Evolutionary conservation across 2,797 vertebrate genomes (phyloP).

Genomic region (Carduelis carduelis): DNA sequence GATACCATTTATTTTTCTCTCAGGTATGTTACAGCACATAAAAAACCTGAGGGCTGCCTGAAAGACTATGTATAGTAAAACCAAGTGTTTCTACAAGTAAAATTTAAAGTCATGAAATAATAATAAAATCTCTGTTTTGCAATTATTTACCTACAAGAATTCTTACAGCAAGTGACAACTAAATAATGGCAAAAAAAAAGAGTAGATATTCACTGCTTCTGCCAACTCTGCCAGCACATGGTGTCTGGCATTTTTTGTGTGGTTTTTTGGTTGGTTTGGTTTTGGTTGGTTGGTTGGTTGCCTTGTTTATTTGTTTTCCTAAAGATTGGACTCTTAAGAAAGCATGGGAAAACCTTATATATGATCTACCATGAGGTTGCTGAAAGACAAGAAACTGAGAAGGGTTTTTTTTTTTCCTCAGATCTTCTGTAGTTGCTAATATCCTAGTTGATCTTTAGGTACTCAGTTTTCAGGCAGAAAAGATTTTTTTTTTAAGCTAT

Average conservation of each 20-base stretch:
- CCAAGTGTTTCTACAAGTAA: neutral
- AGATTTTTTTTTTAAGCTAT: neutral
- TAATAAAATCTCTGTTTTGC: neutral
- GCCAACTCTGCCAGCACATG: neutral
- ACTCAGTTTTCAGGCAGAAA: neutral
- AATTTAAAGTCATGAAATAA: neutral
- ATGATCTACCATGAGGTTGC: neutral
- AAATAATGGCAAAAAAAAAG: neutral
- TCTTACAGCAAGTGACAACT: neutral
- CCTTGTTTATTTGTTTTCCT: no score
- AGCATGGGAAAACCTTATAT: neutral
- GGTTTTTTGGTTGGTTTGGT: neutral
- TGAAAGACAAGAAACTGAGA: neutral
- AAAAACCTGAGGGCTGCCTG: neutral
- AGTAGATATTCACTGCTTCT: neutral
- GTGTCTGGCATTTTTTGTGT: neutral
- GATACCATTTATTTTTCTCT: constrained; percentile 13
- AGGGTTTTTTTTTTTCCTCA: neutral
- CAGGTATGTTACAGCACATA: neutral
- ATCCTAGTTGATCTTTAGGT: neutral
- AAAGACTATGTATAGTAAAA: neutral
- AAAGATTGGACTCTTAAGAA: neutral
- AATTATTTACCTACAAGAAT: neutral
- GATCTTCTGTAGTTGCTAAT: neutral
- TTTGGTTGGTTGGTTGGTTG: neutral